Base-by-base conservation (phyloP, 2,888 invertebrate genomes). In the Lasioglossum pauxillum region DNA sequence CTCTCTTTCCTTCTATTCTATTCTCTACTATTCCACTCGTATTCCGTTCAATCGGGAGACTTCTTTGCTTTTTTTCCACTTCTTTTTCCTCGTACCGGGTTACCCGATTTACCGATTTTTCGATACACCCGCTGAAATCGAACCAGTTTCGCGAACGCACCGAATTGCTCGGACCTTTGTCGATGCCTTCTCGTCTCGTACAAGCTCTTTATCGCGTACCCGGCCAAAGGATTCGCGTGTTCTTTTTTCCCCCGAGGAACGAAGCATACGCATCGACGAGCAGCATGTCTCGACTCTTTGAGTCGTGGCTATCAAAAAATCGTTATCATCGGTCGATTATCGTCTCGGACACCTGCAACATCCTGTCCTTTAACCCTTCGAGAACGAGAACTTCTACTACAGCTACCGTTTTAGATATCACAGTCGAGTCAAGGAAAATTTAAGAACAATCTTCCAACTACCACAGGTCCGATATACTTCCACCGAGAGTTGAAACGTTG, bases 61-160 rank as follows among this genome's bases (percentile, higher is more conserved):
- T 57, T 46, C 76, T 76, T 53, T 49, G 41, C 53, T 67, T 31
- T 57, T 41, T 31, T 57, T 46, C 57, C 10, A 23, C 46, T 46
- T 74, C 80, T 64, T 83, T 67, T 71, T 8, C 5, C 46, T 27
- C 71, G 57, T 23, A 53, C 46, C 14, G 49, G 60, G 67, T 44
- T 31, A 67, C 27, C 77, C 23, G 7, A 38, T 27, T 69, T 49
- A 49, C 80, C 75, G 75, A 80, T 80, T 49, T 75, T 75, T 80
- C 38, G 5, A 60, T 69, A 23, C 27, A 53, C 72, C 60, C 81
- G 49, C 38, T 71, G 69, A 81, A 81, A 72, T 77, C 71, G 77
- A 81, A 81, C 77, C 77, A 72, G 71, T 53, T 74, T 53, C 74
- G 35, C 19, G 14, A 16, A 53, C 80, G 53, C 27, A 49, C 16